phyloP scores from a whole-genome alignment of 2,797 vertebrate genomes.

The Centroberyx gerrardi region DNA sequence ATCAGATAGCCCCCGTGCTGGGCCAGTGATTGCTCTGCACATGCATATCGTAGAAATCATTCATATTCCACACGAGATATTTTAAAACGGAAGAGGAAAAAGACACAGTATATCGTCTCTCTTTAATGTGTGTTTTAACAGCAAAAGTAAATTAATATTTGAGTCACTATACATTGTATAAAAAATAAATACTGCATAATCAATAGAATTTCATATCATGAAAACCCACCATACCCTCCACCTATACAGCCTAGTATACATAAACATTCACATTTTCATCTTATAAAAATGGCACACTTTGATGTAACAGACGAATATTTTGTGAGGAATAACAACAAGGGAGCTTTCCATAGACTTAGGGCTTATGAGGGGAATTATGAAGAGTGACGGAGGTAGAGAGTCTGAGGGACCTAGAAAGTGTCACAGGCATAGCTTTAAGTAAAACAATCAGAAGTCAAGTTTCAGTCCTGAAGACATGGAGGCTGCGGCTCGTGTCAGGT shows the following conservation, averaged over 20 bases:
- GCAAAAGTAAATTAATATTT: conserved; percentile 8
- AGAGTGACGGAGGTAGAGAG: conserved; percentile 62
- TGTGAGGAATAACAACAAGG: conserved; percentile 13
- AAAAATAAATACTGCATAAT: conserved; percentile 64
- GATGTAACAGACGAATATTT: conserved; percentile 3
- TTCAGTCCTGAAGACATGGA: conserved; percentile 83
- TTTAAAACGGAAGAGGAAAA: neutral
- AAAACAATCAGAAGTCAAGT: conserved; percentile 84
- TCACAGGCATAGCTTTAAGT: conserved; percentile 15
- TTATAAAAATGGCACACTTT: conserved; percentile 45
- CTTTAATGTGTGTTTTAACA: conserved; percentile 26
- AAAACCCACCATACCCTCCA: conserved; percentile 41
- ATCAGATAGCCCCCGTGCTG: conserved; percentile 27
- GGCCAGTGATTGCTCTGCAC: neutral
- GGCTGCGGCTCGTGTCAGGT: conserved; percentile 67
- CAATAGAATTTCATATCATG: conserved; percentile 6
- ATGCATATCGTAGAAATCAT: neutral
- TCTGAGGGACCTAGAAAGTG: conserved; percentile 33
- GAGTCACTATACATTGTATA: conserved; percentile 33
- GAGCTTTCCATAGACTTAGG: neutral
- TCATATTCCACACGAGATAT: neutral
- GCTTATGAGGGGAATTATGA: neutral
- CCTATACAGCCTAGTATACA: conserved; percentile 44
- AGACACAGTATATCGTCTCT: neutral
- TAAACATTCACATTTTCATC: conserved; percentile 25